A percentile compares a stretch with the other conserved stretches of the same genome.
Conservation (phyloP, 2,113 vertebrate genomes). For the Odocoileus virginianus region DNA sequence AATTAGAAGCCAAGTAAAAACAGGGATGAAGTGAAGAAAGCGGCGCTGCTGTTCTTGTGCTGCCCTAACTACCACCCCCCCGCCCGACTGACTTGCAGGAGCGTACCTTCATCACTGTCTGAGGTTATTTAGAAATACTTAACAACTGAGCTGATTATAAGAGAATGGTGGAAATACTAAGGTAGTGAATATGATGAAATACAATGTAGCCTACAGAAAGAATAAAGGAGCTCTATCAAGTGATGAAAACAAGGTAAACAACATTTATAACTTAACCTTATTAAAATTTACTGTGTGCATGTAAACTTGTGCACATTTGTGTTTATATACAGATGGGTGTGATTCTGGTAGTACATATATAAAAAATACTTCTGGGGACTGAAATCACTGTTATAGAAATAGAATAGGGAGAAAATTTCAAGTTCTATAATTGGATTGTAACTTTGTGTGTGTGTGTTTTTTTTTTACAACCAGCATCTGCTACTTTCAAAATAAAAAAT, state of each 20-base stretch:
- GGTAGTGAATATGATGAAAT: neutral
- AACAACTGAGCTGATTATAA: neutral
- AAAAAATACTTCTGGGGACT: neutral
- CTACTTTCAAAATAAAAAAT: constrained; percentile 43
- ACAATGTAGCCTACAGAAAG: neutral
- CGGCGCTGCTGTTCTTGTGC: rapidly evolving
- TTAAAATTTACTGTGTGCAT: neutral
- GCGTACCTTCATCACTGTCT: neutral
- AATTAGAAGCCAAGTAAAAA: neutral
- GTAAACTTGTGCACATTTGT: neutral
- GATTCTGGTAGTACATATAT: neutral
- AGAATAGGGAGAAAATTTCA: neutral
- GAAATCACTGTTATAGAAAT: neutral
- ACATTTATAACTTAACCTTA: neutral
- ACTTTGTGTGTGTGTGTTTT: neutral
- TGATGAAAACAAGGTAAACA: neutral
- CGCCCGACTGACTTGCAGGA: neutral
- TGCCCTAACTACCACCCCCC: neutral
- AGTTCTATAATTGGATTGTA: neutral
- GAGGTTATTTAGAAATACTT: neutral
- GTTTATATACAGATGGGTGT: neutral
- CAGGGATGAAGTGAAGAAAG: neutral
- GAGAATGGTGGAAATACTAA: neutral
- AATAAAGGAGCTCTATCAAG: neutral
- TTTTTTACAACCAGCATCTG: constrained; percentile 21